Percentiles rank a stretch among this genome's conserved stretches.
Conservation (phyloP, 2,888 invertebrate genomes). For the Thymelicus sylvestris region DNA sequence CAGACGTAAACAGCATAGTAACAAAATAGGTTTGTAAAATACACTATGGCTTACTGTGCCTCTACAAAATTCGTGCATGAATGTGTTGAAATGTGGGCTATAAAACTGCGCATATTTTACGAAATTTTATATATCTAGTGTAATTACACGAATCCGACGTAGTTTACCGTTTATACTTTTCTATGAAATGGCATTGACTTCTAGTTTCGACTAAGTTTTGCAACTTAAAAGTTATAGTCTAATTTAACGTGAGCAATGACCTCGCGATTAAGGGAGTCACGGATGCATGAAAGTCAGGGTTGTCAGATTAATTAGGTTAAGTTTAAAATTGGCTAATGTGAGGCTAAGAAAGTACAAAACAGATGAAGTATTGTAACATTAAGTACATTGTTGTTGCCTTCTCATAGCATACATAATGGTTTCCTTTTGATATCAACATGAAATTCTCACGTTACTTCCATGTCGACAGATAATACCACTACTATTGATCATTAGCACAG, state of each 20-base stretch:
- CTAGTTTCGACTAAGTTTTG: constrained; percentile 42
- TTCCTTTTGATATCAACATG: no score
- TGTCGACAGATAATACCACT: no score
- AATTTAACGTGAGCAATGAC: constrained; percentile 62
- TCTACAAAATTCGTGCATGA: constrained; percentile 1
- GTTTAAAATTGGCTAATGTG: no score
- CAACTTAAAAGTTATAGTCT: constrained; percentile 50
- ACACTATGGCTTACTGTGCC: not conserved
- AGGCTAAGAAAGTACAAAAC: no score
- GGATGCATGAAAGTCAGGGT: constrained; percentile 63
- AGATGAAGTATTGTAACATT: no score
- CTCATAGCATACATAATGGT: no score
- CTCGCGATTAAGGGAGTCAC: constrained; percentile 54
- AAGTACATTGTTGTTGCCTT: no score
- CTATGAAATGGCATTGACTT: constrained; percentile 72
- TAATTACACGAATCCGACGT: constrained; percentile 52
- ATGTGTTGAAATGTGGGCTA: constrained; percentile 39
- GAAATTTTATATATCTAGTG: constrained; percentile 62
- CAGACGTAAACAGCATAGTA: not conserved
- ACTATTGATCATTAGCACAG: no score
- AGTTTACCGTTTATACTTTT: constrained; percentile 60
- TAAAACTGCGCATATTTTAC: constrained; percentile 51
- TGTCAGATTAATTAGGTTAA: not conserved
- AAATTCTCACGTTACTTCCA: no score
- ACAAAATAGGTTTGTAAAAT: not conserved